Conservation (phyloP, 2,888 invertebrate genomes). For the Diarsia rubi region DNA sequence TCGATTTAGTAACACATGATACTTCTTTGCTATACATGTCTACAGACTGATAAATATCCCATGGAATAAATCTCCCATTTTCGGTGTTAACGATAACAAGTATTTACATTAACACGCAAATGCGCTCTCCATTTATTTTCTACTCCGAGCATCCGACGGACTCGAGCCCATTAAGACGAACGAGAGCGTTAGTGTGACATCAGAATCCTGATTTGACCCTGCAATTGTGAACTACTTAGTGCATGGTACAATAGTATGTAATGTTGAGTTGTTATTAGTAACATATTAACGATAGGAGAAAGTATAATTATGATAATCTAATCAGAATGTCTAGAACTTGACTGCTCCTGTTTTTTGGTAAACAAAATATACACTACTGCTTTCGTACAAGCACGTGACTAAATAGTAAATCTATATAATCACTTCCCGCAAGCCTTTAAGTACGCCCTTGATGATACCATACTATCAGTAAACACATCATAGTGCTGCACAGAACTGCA, state of each 20-base stretch:
- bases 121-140: constrained; percentile 34
- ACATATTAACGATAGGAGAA: not conserved
- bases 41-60: not conserved
- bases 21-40: not conserved
- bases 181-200: constrained; percentile 61
- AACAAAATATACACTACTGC: not conserved
- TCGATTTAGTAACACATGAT: not conserved
- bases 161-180: constrained; percentile 66
- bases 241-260: not conserved
- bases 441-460: not conserved
- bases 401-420: not conserved
- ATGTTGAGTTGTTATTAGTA: not conserved
- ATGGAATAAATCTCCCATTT: no score
- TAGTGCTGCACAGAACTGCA: not conserved
- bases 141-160: constrained; percentile 49
- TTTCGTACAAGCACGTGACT: not conserved
- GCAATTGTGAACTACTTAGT: constrained; percentile 20
- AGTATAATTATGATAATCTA: not conserved
- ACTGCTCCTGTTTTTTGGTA: not conserved
- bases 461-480: not conserved
- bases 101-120: not conserved
- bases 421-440: not conserved
- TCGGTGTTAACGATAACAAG: not conserved
- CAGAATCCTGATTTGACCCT: constrained; percentile 54
- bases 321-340: not conserved